Conservation (phyloP, 2,113 vertebrate species). For the Ursus arctos region DNA sequence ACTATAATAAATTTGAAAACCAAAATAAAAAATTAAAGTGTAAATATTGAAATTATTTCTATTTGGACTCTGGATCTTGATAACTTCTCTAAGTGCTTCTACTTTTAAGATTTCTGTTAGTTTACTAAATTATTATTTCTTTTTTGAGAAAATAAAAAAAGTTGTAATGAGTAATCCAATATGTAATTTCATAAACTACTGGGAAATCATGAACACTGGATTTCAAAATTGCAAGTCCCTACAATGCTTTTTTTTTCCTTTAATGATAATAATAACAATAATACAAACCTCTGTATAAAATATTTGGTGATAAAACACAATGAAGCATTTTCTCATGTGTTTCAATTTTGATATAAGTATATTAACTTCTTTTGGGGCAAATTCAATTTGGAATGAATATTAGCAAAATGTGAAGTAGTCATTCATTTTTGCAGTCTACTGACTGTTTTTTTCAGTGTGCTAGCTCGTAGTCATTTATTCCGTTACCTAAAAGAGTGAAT, state of each 20-base stretch:
- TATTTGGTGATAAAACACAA: neutral
- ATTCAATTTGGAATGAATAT: neutral
- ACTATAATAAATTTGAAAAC: neutral
- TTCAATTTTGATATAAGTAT: neutral
- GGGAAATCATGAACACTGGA: neutral
- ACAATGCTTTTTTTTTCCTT: neutral
- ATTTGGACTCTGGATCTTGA: neutral
- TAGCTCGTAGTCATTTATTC: neutral
- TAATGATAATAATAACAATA: neutral
- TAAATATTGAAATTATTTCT: neutral
- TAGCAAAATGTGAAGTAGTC: neutral
- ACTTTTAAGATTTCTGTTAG: neutral
- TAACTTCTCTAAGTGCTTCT: neutral
- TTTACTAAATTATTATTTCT: neutral
- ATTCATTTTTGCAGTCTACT: neutral
- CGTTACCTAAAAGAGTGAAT: neutral
- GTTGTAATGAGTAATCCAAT: neutral
- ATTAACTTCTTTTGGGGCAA: neutral
- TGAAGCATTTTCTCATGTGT: neutral
- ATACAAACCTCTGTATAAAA: neutral
- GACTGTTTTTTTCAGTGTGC: neutral
- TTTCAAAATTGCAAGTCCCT: neutral
- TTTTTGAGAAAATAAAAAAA: neutral
- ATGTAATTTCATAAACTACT: neutral
- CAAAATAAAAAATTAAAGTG: neutral